Base-by-base conservation (phyloP, 2,113 vertebrate genomes). In the Illadopsis cleaveri region DNA sequence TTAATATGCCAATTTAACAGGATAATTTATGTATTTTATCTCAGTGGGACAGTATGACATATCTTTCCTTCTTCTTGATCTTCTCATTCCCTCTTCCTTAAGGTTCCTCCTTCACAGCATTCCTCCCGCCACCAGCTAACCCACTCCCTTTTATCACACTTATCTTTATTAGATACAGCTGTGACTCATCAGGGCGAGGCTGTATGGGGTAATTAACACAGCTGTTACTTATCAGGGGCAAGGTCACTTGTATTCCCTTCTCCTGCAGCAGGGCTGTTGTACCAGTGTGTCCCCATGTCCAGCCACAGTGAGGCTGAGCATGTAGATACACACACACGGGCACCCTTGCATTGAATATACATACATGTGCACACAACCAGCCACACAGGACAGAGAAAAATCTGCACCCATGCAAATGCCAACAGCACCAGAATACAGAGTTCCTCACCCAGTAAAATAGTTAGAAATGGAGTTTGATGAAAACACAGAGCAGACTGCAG, bases 281-380 rank as follows among this genome's bases (percentile, higher is more conserved):
- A 9, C 7, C 15, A 27, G 23, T 3, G 1, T 35, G 22, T 56
- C 10, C 27, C 19, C 5, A 3, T 4, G 9, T 31, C 13, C 42
- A 73, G 19, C 15, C 23, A 40, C 19, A 44, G 35, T 3, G 6
- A 62, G n/a, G 42, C 51, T 70, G 22, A 61, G 11, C 17, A 25
- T 0, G 7, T 12, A 24, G 18, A 27, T 8, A 2, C 2, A 3
- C 17, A 40, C 27, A 47, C 12, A 9, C 0, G 1, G 24, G 17
- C 27, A 79, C 13, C 5, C 20, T 38, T 15, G 30, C 9, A 75
- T 0, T 0, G 38, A 58, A 19, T 17, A n/a, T 6, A 28, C 0
- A 2, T 30, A 5, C 4, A 4, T 7, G 33, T 9, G 28, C 25
- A 54, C 17, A 2, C 5, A 2, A 5, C 7, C 56, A 81, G 66